Evolutionary conservation across 2,113 vertebrate genomes (phyloP).

Genomic region (Pardalotus punctatus): DNA sequence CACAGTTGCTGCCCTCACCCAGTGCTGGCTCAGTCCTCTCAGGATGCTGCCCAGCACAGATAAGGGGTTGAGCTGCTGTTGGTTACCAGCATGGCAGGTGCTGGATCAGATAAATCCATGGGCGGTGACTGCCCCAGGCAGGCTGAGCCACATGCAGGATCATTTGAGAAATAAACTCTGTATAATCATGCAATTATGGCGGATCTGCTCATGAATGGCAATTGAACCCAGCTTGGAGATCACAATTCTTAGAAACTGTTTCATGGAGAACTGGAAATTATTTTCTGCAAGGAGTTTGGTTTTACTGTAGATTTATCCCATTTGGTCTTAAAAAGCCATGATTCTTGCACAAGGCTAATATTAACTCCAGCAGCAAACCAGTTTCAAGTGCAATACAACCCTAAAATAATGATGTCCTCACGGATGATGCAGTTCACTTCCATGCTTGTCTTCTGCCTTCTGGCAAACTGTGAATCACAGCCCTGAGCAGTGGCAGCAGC

Average conservation of each 20-base stretch:
- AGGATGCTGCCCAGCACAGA: background rate
- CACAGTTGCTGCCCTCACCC: background rate
- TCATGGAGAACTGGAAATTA: background rate
- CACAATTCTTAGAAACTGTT: background rate
- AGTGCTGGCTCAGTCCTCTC: background rate
- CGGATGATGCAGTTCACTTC: background rate
- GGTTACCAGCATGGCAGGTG: background rate
- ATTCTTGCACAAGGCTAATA: background rate
- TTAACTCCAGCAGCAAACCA: background rate
- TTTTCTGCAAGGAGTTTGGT: background rate
- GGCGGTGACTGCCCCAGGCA: background rate
- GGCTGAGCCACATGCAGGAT: background rate
- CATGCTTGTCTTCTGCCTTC: background rate
- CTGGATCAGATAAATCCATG: background rate
- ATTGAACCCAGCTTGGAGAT: background rate
- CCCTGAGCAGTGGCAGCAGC: background rate
- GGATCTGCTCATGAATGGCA: background rate
- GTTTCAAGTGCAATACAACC: background rate
- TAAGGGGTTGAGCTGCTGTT: background rate
- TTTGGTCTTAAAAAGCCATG: background rate
- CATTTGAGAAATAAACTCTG: background rate
- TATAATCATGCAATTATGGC: background rate
- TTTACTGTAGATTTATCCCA: background rate
- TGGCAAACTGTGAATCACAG: background rate
- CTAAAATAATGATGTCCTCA: background rate